Evolutionary conservation across 2,888 invertebrate species (phyloP).

Genomic region (Chironomus riparius): DNA sequence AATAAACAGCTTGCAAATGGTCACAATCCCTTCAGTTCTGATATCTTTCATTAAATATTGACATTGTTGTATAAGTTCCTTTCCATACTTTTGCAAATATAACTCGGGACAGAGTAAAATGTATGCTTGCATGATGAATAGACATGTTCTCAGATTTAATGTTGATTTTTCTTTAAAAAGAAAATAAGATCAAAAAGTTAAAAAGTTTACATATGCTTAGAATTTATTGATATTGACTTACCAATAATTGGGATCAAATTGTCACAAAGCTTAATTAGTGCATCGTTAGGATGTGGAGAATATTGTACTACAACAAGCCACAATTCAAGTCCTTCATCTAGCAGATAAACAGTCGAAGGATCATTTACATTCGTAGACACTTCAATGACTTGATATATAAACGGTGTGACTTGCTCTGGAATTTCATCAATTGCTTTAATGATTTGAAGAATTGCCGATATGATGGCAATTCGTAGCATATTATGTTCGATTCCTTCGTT

Average conservation of each 20-base stretch:
- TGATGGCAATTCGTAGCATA: slow-evolving; percentile 84
- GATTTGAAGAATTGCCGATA: slow-evolving; percentile 70
- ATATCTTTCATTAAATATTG: slow-evolving; percentile 70
- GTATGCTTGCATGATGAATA: slow-evolving; percentile 76
- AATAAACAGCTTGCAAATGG: slow-evolving; percentile 65
- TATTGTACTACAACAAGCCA: slow-evolving; percentile 81
- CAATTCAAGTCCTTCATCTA: slow-evolving; percentile 85
- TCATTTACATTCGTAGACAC: slow-evolving; percentile 69
- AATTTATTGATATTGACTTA: slow-evolving; percentile 36
- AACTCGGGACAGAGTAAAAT: slow-evolving; percentile 68
- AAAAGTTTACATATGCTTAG: neutral
- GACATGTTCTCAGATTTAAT: slow-evolving; percentile 68
- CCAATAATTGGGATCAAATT: slow-evolving; percentile 67
- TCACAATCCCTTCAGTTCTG: slow-evolving; percentile 60
- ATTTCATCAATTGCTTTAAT: slow-evolving; percentile 63
- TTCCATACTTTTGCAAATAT: slow-evolving; percentile 63
- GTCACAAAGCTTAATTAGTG: slow-evolving; percentile 61
- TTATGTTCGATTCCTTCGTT: slow-evolving; percentile 76
- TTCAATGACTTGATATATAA: slow-evolving; percentile 58
- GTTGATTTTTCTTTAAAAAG: slow-evolving; percentile 62
- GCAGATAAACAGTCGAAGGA: slow-evolving; percentile 75
- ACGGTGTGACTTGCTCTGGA: slow-evolving; percentile 50
- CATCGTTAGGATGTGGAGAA: slow-evolving; percentile 53
- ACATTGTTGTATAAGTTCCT: slow-evolving; percentile 58
- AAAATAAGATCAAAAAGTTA: slow-evolving; percentile 17